These are phyloP conservation scores for Phortica okadai DNA, from an alignment of 2,888 invertebrate species.

Conservation along the genomic window DNA sequence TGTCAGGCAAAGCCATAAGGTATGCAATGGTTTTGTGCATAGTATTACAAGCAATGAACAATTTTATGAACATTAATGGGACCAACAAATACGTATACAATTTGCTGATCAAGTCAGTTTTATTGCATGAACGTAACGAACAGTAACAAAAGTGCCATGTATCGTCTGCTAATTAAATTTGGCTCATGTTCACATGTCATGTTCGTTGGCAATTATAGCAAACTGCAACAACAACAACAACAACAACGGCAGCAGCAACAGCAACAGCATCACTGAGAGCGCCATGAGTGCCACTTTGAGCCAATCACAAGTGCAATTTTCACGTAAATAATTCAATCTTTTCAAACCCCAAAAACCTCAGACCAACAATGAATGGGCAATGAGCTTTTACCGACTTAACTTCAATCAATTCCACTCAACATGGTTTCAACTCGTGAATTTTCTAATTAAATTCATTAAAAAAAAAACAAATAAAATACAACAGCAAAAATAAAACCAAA, in stretches of 20 bases:
- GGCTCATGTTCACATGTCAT: constrained; percentile 14
- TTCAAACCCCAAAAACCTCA: not conserved
- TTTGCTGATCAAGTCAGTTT: too few relatives aligned
- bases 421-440: too few relatives aligned
- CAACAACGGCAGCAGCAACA: not conserved
- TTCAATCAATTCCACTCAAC: too few relatives aligned
- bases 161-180: constrained; percentile 12
- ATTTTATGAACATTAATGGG: not conserved
- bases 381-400: too few relatives aligned
- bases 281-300: not conserved
- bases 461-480: not conserved
- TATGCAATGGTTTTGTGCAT: not conserved
- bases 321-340: constrained; percentile 23
- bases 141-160: not conserved
- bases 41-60: not conserved
- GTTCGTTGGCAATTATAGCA: constrained; percentile 5
- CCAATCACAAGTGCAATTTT: constrained; percentile 24
- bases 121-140: too few relatives aligned
- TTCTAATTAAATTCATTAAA: not conserved
- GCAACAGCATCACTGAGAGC: not conserved
- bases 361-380: too few relatives aligned
- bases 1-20: not conserved
- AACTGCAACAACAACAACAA: not conserved
- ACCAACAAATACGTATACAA: too few relatives aligned
- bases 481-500: not conserved